Evolutionary conservation across 1,140 invertebrate genomes (phyloP), one percentile per base, ranked within the genome.

Genomic region (Helicoverpa armigera): DNA sequence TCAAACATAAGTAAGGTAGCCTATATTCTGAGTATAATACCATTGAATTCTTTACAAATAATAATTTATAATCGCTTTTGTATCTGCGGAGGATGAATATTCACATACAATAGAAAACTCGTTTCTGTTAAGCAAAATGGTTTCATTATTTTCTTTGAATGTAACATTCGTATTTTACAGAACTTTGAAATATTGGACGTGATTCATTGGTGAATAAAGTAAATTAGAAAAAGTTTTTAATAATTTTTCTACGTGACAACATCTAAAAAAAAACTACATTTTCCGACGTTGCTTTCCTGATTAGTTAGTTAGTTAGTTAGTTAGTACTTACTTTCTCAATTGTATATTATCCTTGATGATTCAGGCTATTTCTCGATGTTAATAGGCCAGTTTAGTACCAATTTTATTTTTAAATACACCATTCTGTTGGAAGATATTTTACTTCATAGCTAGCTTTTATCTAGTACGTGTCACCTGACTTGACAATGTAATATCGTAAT

Each of bases 91-190:
- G 1, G 61, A 43, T 12, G 43, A 61, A 75, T 75, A 73, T 54
- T 56, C 70, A 43, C 51, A 73, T 58, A 73, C 70, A 73, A 73
- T 73, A 73, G 56, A 75, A 48, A 60, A 75, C 35, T 74, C n/a
- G 72, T 60, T 60, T 75, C 54, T 50, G 43, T 50, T 61, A 50
- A 50, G 73, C 73, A 75, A 75, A 58, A 75, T 61, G 50, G 53
- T 74, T 74, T 74, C 54, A 58, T 74, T 74, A 74, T 74, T 58
- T 61, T 61, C 43, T 75, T 75, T 75, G 35, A 75, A 61, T 75
- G 29, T 16, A 75, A 10, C 51, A 3, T 23, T 75, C n/a, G 31
- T 61, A 14, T 13, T n/a, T 75, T 3, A 23, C 2, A 18, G 73
- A 75, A 35, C 50, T 29, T 11, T n/a, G n/a, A 31, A 56, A 5